These are phyloP conservation scores for Dallia pectoralis DNA, from an alignment of 2,797 vertebrate genomes.

Conservation along the genomic window DNA sequence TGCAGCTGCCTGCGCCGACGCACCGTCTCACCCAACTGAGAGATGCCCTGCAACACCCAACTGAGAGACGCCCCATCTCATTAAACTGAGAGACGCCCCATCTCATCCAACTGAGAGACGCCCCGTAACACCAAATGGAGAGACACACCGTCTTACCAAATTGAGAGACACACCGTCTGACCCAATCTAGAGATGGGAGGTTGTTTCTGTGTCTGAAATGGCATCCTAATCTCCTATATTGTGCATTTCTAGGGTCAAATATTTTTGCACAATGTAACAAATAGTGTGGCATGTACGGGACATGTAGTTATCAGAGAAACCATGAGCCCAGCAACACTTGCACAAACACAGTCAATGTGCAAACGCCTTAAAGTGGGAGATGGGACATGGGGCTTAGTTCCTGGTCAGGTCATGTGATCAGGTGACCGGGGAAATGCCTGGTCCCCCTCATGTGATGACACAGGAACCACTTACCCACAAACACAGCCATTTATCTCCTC, in stretches of 20 bases:
- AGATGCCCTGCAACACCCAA: too few species aligned
- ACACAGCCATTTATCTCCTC: conserved; percentile 1
- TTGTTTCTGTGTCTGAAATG: not conserved
- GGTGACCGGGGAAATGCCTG: conserved; percentile 19
- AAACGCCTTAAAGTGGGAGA: conserved; percentile 43
- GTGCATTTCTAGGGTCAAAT: not conserved
- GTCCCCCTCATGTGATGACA: not conserved
- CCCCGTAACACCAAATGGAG: too few species aligned
- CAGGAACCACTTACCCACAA: conserved; percentile 2
- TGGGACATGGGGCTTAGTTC: conserved; percentile 23
- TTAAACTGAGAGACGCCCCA: conserved; percentile 67
- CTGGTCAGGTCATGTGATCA: conserved; percentile 2
- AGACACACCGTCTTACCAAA: too few species aligned
- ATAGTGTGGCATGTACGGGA: conserved; percentile 10
- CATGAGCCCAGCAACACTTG: conserved; percentile 56
- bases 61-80: not conserved
- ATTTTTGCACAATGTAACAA: not conserved
- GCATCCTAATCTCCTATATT: not conserved
- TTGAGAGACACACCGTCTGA: too few species aligned
- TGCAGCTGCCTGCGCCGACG: conserved; percentile 82
- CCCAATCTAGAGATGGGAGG: not conserved
- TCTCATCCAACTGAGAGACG: not conserved
- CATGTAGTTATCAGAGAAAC: conserved; percentile 34
- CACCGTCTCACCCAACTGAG: conserved; percentile 62
- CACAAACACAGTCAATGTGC: conserved; percentile 49